A percentile compares a stretch with the other conserved stretches of the same genome.
Conservation (phyloP, 2,113 vertebrate species). For the Caranx melampygus region DNA sequence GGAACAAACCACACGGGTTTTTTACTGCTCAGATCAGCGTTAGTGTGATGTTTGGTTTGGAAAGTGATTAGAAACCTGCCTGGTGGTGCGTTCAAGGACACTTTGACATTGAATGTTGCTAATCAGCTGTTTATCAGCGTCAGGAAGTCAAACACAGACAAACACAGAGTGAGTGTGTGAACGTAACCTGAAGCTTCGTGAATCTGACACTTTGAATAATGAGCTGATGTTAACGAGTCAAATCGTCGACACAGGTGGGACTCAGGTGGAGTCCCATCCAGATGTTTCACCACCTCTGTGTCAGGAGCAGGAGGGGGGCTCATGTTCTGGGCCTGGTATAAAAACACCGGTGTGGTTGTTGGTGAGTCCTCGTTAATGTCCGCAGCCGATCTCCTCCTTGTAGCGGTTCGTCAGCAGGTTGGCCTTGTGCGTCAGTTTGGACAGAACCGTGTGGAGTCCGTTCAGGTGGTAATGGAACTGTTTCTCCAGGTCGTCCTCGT, state of each 20-base stretch:
- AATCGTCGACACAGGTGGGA: no score
- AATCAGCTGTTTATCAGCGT: neutral
- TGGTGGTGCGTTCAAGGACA: neutral
- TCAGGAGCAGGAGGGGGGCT: neutral
- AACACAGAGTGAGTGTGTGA: no score
- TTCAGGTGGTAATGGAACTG: constrained; percentile 92
- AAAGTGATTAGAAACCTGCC: neutral
- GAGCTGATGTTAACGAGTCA: no score
- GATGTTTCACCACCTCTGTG: no score
- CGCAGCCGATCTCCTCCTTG: constrained; percentile 94
- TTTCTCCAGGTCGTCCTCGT: constrained; percentile 90
- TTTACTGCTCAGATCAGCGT: neutral
- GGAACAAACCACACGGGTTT: neutral
- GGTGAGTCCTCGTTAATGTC: constrained; percentile 76
- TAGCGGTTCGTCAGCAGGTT: constrained; percentile 93
- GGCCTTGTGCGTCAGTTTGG: constrained; percentile 92
- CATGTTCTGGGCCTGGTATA: neutral
- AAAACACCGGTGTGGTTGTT: neutral
- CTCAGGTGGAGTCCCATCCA: no score
- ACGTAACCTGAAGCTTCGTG: no score
- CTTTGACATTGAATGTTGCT: neutral
- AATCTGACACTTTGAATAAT: no score
- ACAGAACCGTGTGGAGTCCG: constrained; percentile 90
- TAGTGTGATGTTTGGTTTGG: no score
- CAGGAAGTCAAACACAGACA: neutral